These are phyloP conservation scores for Anguilla pacifica DNA, from an alignment of 2,797 vertebrate genomes.

Conservation along the genomic window DNA sequence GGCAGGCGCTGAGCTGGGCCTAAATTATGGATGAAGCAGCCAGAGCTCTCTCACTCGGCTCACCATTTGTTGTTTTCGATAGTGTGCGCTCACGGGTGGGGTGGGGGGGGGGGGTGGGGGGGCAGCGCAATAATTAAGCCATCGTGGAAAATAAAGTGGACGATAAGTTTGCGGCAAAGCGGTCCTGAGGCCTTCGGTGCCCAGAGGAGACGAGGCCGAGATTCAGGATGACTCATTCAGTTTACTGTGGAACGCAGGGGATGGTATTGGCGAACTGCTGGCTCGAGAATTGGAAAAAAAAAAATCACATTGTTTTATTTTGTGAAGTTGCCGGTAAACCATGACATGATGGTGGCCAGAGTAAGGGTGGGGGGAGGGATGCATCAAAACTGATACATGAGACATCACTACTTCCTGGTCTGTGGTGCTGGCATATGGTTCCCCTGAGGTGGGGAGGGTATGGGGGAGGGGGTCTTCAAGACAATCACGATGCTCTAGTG, in stretches of 20 bases:
- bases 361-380: background rate
- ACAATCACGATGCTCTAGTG: background rate
- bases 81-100: background rate
- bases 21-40: constrained; percentile 55
- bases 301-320: background rate
- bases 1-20: constrained; percentile 22
- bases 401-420: background rate
- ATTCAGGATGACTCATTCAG: background rate
- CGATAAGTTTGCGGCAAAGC: background rate
- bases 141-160: background rate
- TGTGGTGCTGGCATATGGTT: background rate
- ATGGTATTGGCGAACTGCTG: background rate
- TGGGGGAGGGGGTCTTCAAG: background rate
- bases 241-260: background rate
- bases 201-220: no score
- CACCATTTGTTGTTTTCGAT: constrained; percentile 34
- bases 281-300: background rate
- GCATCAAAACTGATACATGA: background rate
- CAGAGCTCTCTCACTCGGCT: constrained; percentile 26
- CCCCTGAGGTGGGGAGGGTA: background rate
- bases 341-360: background rate
- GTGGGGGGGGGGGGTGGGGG: background rate
- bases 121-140: constrained; percentile 21
- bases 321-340: background rate
- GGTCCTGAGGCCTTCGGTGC: background rate